These are phyloP conservation scores for Pachyuromys duprasi DNA, from an alignment of 2,797 vertebrate species.

Conservation along the genomic window DNA sequence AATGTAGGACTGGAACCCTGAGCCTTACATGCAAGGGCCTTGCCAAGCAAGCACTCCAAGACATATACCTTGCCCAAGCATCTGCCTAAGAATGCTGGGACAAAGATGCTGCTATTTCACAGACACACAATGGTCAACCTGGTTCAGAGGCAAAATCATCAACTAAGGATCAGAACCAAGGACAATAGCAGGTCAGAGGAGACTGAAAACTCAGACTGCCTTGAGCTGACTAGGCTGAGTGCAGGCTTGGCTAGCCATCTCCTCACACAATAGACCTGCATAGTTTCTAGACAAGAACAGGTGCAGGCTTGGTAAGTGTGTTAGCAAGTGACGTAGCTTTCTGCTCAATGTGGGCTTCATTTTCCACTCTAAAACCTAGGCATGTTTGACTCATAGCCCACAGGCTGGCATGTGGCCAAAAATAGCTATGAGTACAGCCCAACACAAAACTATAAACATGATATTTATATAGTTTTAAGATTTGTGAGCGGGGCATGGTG, in stretches of 20 bases:
- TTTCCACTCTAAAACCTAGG: neutral
- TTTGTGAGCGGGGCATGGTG: neutral
- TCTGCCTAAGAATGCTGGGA: neutral
- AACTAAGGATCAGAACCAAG: neutral
- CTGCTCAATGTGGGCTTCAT: neutral
- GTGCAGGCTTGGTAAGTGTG: neutral
- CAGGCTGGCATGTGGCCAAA: neutral
- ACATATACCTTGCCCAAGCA: neutral
- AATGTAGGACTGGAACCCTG: neutral
- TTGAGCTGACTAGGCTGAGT: neutral
- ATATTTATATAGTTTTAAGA: neutral
- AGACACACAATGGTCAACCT: neutral
- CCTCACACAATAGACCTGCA: neutral
- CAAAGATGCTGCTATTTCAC: neutral
- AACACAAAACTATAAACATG: neutral
- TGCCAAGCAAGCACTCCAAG: neutral
- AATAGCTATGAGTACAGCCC: neutral
- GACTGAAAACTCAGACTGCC: neutral
- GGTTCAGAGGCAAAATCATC: neutral
- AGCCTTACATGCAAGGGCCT: no score
- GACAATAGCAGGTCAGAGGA: neutral
- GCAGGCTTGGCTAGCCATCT: neutral
- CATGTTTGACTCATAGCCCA: neutral
- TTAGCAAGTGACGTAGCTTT: neutral
- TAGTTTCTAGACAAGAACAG: neutral